A percentile compares a stretch with the other conserved stretches of the same genome.
Evolutionary conservation across 2,113 vertebrate genomes (phyloP).

Genomic region (Pteronura brasiliensis): DNA sequence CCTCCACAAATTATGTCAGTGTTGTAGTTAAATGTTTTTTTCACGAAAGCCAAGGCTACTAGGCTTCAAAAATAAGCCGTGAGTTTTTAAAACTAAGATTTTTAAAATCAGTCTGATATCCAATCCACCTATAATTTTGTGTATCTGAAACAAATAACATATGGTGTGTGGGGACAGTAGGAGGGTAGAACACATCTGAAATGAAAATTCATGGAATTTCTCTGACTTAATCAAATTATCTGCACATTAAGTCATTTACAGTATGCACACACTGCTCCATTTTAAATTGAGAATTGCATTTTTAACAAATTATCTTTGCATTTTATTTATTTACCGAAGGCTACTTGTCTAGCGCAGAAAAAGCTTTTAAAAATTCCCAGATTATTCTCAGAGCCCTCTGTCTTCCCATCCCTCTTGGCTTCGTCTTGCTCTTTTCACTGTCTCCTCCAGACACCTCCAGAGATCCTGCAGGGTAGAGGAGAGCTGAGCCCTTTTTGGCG

Average conservation of each 20-base stretch:
- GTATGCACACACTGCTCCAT: not conserved
- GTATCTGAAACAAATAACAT: conserved; percentile 23
- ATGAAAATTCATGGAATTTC: conserved; percentile 10
- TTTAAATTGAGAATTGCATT: not conserved
- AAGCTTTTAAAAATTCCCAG: not conserved
- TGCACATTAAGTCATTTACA: not conserved
- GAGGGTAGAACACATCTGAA: not conserved
- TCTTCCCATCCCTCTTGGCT: not conserved
- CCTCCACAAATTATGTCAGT: conserved; percentile 69
- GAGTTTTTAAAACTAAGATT: not conserved
- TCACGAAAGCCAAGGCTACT: conserved; percentile 12
- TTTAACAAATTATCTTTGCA: not conserved
- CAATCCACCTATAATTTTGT: conserved; percentile 1
- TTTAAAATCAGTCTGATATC: conserved; percentile 19
- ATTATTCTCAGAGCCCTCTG: not conserved
- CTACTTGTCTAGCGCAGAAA: not conserved
- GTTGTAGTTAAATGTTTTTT: conserved; percentile 36
- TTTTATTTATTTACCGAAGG: not conserved
- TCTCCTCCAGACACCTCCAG: not conserved
- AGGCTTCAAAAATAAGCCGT: conserved; percentile 33
- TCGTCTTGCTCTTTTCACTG: not conserved
- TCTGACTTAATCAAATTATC: not conserved
- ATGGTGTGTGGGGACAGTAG: not conserved
- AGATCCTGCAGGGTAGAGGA: not conserved
- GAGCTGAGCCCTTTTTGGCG: not conserved